Evolutionary conservation across 2,888 invertebrate species (phyloP), one percentile per base, ranked within the genome.

Genomic region (Vandiemenella viatica): DNA sequence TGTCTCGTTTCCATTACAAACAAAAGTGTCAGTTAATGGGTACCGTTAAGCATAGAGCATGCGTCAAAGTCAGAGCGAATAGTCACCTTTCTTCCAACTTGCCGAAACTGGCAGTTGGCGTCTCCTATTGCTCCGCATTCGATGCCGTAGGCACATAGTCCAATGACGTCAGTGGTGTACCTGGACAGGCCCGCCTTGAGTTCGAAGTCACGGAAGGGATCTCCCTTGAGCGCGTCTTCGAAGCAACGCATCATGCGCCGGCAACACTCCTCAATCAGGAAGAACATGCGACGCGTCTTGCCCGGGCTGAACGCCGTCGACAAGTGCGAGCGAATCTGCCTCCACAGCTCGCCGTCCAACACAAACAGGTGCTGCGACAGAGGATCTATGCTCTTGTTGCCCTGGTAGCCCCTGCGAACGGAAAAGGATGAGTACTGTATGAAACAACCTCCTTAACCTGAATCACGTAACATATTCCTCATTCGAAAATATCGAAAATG

Each of bases 231-330:
- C 48, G 73, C 68, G 5, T 62, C 58, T n/a, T n/a, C n/a, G n/a
- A n/a, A n/a, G n/a, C n/a, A n/a, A n/a, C n/a, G n/a, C 2, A 70
- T 60, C 55, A 79, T 68, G 49, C 73, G 68, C 10, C 69, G 62
- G 0, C 75, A 75, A 49, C 77, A 74, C 26, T 71, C 66, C 37
- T 74, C 68, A 10, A 80, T 71, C 1, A 75, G 70, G 1, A 67
- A 67, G 56, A 77, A 79, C 76, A 81, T 79, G 2, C 65, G 70
- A 61, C 77, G 81, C 43, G 83, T 62, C 62, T 80, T 81, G 6
- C 76, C 77, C 0, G 79, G 72, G 1, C 81, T 75, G 59, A 81
- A 83, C 0, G 77, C 73, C 0, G 81, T 77, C 1, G 80, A 73
- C 58, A 83, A 63, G 57, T 79, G 79, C 0, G 70, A 56, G 15